Evolutionary conservation across 2,888 invertebrate genomes (phyloP), one percentile per base, ranked within the genome.

Genomic region (Pediacus dermestoides): DNA sequence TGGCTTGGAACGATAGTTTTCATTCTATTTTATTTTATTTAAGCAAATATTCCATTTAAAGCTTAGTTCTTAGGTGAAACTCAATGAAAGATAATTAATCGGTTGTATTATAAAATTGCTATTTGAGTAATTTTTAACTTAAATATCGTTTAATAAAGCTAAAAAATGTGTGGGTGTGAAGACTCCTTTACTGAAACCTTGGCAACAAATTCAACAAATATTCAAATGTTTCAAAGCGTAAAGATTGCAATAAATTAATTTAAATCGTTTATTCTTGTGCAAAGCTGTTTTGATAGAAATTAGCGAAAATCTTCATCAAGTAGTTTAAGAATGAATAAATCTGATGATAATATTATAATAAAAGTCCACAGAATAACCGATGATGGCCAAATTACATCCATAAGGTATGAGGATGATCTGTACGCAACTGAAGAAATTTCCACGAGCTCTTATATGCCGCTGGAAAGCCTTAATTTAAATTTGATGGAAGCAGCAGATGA

Each of bases 281-380:
- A 63, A 57, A 58, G 64, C 60, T 61, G 52, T 54, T 62, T 57
- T 62, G 64, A 64, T 63, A 54, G 44, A 46, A 49, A 39, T 40
- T 38, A 41, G 49, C 36, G 39, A 40, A 25, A 35, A 36, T 26
- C 28, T 34, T 30, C 46, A 63, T 63, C 62, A 57, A 62, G 62
- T 63, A 45, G 51, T 60, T 58, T 60, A 48, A 52, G 47, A 52
- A 55, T 50, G 44, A 61, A 62, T 61, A 58, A 57, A 48, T 56
- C 46, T 44, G 46, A 53, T 37, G 59, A 63, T 53, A 57, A 58
- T 46, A 55, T 55, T 46, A 53, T 58, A 46, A 50, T 64, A 39
- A 62, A 61, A 40, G 53, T 66, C 23, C 58, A 62, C 45, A 18
- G n/a, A 18, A 18, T 18, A 6, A 18, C 21, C 6, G n/a, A 7